Evolutionary conservation across 2,888 invertebrate species (phyloP), one percentile per base, ranked within the genome.

Genomic region (Agriopis leucophaearia): DNA sequence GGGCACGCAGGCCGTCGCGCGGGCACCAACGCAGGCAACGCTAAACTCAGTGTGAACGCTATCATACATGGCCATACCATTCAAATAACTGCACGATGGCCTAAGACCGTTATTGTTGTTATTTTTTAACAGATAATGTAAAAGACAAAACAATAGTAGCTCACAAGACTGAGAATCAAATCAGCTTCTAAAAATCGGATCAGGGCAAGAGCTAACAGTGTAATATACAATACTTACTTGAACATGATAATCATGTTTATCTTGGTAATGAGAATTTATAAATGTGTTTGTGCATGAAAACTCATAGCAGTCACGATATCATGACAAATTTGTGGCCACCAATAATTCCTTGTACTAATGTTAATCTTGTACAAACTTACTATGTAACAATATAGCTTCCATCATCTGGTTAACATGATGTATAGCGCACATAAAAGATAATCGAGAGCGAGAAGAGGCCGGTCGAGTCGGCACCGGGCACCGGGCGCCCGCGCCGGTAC

Each of bases 291-390:
- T 38, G 18, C 35, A 45, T 27, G 18, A 55, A 15, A 58, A 35
- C 15, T 61, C 61, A 61, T 45, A 35, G 44, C 35, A 61, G 48
- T 15, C 36, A 54, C 5, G 27, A 64, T 50, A 54, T 68, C 51
- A 66, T 60, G 61, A 64, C 66, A 64, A 52, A 50, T 54, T 67
- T 60, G 78, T 71, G 75, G 69, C 77, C 74, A 78, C 73, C 74
- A 63, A 73, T 72, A 63, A 73, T 72, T 78, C 74, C 79, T 78
- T 73, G 76, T 75, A 78, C 78, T 84, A 82, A 71, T 67, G 64
- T 80, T 81, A 82, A 83, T 83, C 80, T 82, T 80, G 76, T 79
- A 79, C 81, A 78, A 86, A 90, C 90, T 91, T 91, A 91, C 90
- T 87, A 91, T 59, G 59, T 9, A 10, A 88, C 83, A 77, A 73